These are phyloP conservation scores for Heteronetta atricapilla DNA, from an alignment of 2,113 vertebrate genomes.

Conservation along the genomic window DNA sequence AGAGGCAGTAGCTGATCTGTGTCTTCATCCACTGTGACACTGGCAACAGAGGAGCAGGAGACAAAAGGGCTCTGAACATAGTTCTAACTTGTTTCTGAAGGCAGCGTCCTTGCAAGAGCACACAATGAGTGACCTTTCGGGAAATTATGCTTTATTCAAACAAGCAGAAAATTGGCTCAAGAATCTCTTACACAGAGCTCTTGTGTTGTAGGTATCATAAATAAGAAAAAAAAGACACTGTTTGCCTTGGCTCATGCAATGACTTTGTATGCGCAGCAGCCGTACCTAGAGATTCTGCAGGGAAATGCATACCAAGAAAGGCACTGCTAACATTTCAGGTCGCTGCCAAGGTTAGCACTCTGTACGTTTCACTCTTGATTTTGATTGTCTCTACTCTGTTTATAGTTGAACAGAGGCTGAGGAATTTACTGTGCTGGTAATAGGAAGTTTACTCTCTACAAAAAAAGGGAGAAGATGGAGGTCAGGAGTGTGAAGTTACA, in stretches of 20 bases:
- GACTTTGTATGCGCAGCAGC: neutral
- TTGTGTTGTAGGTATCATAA: neutral
- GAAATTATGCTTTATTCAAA: neutral
- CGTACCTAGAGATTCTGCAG: neutral
- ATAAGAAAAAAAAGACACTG: neutral
- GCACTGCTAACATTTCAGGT: neutral
- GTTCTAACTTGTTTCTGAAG: neutral
- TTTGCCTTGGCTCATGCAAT: neutral
- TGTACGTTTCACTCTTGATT: neutral
- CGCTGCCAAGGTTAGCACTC: neutral
- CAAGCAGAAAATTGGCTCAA: neutral
- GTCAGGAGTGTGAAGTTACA: neutral
- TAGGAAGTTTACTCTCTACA: neutral
- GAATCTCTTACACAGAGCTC: neutral
- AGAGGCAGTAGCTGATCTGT: fast-evolving
- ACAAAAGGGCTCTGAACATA: neutral
- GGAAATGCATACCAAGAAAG: neutral
- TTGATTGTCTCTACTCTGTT: neutral
- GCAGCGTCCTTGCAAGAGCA: neutral
- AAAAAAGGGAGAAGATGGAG: neutral
- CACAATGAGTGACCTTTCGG: neutral
- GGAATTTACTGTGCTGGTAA: neutral
- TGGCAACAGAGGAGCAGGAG: neutral
- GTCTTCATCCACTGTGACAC: neutral
- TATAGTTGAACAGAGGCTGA: neutral